phyloP scores from a whole-genome alignment of 1,140 invertebrate species.

The Tetragonula clypearis region DNA sequence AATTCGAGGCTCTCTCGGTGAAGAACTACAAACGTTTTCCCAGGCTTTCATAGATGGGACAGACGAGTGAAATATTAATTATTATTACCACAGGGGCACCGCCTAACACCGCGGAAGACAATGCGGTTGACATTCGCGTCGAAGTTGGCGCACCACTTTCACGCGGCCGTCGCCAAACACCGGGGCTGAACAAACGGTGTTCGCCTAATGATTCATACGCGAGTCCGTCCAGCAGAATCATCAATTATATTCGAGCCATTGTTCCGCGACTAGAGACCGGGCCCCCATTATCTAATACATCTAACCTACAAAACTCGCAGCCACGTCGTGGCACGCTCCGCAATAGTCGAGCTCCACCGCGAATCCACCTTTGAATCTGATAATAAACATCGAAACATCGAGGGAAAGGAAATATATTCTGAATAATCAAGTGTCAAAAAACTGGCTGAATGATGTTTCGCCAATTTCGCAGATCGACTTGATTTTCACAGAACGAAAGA shows the following conservation, averaged over 20 bases:
- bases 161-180: constrained; percentile 45
- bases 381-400: constrained; percentile 6
- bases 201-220: constrained; percentile 52
- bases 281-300: constrained; percentile 47
- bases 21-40: neutral
- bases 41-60: neutral
- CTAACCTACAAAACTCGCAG: constrained; percentile 44
- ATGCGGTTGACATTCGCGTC: constrained; percentile 31
- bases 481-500: too few species aligned
- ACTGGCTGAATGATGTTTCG: neutral
- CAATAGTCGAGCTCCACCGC: neutral
- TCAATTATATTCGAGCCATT: constrained; percentile 61
- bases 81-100: neutral
- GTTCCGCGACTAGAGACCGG: constrained; percentile 50
- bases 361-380: constrained; percentile 39
- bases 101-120: constrained; percentile 26
- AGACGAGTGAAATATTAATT: constrained; percentile 22
- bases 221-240: constrained; percentile 42
- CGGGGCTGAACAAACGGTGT: constrained; percentile 16
- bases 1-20: too few species aligned
- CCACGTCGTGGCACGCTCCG: constrained; percentile 3
- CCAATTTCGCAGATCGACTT: neutral
- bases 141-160: constrained; percentile 39
- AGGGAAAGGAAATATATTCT: neutral
- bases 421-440: neutral